Conservation (phyloP, 2,797 vertebrate genomes). For the Gambusia yucatana region DNA sequence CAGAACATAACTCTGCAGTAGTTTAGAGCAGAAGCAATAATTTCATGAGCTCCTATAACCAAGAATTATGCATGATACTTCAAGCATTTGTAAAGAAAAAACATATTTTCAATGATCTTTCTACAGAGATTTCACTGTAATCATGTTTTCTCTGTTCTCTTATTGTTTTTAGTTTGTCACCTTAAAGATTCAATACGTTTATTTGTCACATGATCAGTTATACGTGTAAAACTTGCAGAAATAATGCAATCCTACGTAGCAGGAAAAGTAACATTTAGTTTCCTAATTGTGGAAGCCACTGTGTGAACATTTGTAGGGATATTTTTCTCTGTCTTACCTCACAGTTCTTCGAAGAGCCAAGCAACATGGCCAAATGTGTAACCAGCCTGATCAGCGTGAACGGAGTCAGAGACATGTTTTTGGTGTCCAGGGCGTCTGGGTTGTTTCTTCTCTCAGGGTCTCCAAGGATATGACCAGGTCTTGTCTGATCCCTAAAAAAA, state of each 20-base stretch:
- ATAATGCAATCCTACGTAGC: not conserved
- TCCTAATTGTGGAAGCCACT: not conserved
- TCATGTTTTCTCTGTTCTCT: not conserved
- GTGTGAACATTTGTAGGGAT: not conserved
- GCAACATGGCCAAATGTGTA: constrained; percentile 85
- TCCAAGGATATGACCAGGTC: constrained; percentile 85
- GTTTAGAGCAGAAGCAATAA: not conserved
- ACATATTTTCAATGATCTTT: not conserved
- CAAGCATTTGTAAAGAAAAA: not conserved
- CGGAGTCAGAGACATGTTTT: constrained; percentile 74
- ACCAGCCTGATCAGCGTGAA: constrained; percentile 82
- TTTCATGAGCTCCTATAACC: not conserved
- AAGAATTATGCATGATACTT: not conserved
- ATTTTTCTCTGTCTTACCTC: constrained; percentile 64
- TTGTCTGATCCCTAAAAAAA: constrained; percentile 82
- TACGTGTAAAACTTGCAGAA: not conserved
- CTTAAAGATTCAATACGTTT: not conserved
- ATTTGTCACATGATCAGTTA: not conserved
- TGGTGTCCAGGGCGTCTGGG: constrained; percentile 69
- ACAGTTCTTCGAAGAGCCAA: constrained; percentile 73
- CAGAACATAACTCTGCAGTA: not conserved
- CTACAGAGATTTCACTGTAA: not conserved
- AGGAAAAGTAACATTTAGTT: not conserved
- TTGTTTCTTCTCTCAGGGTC: constrained; percentile 43
- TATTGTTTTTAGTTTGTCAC: not conserved